phyloP scores from a whole-genome alignment of 1,140 invertebrate genomes.

The Portunus trituberculatus region DNA sequence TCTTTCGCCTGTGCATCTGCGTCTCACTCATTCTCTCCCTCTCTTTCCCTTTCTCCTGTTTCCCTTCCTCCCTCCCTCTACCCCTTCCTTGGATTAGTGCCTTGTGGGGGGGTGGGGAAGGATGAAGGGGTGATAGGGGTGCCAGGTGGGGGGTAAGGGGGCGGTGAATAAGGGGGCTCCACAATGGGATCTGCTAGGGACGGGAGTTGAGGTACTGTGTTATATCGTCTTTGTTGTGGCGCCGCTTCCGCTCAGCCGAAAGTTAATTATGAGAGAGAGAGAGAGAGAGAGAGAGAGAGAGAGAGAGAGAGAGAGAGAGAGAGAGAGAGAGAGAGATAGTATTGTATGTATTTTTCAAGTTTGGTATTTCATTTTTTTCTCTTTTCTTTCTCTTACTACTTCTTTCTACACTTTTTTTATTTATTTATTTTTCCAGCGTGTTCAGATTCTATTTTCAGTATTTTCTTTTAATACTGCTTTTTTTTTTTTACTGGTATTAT shows the following conservation, averaged over 20 bases:
- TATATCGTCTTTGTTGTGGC: not conserved
- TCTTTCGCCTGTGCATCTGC: not conserved
- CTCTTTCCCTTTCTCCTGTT: not conserved
- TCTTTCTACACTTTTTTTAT: too few relatives aligned
- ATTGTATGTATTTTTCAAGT: too few relatives aligned
- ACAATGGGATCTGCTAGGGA: not conserved
- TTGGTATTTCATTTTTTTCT: too few relatives aligned
- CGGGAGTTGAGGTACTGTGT: not conserved
- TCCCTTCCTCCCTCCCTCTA: not conserved
- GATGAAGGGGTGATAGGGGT: too few relatives aligned
- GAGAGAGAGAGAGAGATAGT: conserved; percentile 2
- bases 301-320: conserved; percentile 20
- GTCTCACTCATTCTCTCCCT: not conserved
- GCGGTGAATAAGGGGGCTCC: not conserved
- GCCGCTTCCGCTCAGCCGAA: not conserved
- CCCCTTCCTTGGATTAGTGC: not conserved
- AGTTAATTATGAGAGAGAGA: conserved; percentile 23
- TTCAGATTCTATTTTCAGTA: too few relatives aligned
- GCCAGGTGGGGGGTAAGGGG: too few relatives aligned
- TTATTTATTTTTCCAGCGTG: too few relatives aligned
- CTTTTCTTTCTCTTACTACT: too few relatives aligned
- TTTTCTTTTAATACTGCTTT: too few relatives aligned
- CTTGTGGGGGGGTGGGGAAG: not conserved
- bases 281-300: conserved; percentile 20
- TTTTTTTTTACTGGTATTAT: not conserved